These are phyloP conservation scores for Rapana venosa DNA, from an alignment of 2,888 invertebrate genomes.

Conservation along the genomic window DNA sequence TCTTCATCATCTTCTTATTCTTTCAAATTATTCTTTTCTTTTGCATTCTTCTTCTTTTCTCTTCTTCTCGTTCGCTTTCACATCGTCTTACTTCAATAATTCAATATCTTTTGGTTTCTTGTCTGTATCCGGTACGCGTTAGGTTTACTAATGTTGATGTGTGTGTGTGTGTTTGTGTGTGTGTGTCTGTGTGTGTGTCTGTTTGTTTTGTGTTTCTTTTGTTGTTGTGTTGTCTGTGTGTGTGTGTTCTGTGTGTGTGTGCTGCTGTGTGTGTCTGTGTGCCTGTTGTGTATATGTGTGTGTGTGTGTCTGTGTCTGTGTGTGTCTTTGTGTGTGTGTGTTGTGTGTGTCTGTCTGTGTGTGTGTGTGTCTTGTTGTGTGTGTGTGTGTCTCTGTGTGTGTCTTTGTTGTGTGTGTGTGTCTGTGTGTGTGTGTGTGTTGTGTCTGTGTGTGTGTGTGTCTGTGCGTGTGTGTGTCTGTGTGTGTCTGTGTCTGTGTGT, in stretches of 20 bases:
- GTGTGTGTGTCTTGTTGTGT: conserved; percentile 23
- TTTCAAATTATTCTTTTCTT: no score
- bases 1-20: not conserved
- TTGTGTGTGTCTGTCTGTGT: conserved; percentile 19
- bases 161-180: no score
- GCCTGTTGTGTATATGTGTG: no score
- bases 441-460: not conserved
- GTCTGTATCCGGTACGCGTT: no score
- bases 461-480: not conserved
- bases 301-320: conserved; percentile 21
- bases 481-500: conserved; percentile 12
- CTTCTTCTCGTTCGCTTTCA: not conserved
- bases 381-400: conserved; percentile 16
- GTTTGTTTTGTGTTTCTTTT: no score
- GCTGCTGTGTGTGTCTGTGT: conserved; percentile 12
- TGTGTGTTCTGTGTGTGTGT: conserved; percentile 24
- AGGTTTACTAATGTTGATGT: no score
- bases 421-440: conserved; percentile 9
- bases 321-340: conserved; percentile 16
- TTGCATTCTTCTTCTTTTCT: no score
- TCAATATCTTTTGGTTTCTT: no score
- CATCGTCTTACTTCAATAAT: no score
- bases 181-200: conserved; percentile 22
- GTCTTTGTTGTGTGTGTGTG: conserved; percentile 18
- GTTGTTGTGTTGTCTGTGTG: conserved; percentile 10